Base-by-base conservation (phyloP, 2,113 vertebrate genomes). In the Hippocampus comes region DNA sequence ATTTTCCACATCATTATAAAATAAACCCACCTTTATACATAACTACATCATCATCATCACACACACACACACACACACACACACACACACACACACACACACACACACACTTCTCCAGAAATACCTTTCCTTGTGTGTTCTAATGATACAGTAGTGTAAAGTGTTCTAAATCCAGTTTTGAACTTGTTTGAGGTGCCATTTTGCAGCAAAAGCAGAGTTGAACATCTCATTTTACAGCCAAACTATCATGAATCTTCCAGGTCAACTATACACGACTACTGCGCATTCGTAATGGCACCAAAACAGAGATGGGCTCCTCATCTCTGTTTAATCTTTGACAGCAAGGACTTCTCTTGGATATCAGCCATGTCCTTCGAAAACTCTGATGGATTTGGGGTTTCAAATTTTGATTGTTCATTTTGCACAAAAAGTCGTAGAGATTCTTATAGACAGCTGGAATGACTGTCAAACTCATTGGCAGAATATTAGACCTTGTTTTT, bases 1-100 rank as follows among this genome's bases (percentile, higher is more conserved):
- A 23, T 74, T 80, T 86, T 80, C 76, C 86, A 78, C 75, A 86
- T 88, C 74, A 82, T 61, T 83, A 84, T 84, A 76, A 88, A 85
- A 81, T 89, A 78, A 91, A 87, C 76, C 79, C 68, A 84, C 68
- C 74, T 72, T 30, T 12, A 66, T 38, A 10, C 41, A 53, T 68
- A 68, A 59, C 23, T 64, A 27, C 23, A 20, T 23, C 65, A 79
- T 41, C 71, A 9, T 30, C n/a, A n/a, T n/a, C 41, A 42, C 57
- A 57, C 41, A 63, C 23, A n/a, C 14, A 41, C 46, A 49, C 57
- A 17, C 57, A 59, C n/a, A 7, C 41, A 48, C 57, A 53, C 41
- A 65, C 23, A 20, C 14, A 41, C 65, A 51, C 57, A 8, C 57
- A 60, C 70, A 30, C n/a, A 5, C 41, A 42, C 57, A 57, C 41